These are phyloP conservation scores for Enteromius thamalakanensis DNA, from an alignment of 2,797 vertebrate genomes.

Conservation along the genomic window DNA sequence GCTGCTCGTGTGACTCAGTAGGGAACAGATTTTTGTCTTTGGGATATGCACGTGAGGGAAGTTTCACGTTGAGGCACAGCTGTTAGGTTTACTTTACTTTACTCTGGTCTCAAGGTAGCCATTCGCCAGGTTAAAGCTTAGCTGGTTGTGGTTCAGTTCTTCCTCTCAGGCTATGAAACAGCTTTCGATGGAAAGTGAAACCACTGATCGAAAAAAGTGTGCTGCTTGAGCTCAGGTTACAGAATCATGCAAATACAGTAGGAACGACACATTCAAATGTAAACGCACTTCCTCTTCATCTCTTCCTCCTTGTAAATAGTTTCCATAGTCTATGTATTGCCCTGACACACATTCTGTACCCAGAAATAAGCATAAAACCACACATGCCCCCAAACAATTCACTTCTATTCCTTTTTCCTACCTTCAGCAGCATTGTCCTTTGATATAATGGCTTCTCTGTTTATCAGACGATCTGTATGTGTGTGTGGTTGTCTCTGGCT, in stretches of 20 bases:
- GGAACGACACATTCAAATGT: slow-evolving; percentile 16
- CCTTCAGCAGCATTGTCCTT: neutral
- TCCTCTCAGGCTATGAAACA: neutral
- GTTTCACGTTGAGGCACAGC: slow-evolving; percentile 16
- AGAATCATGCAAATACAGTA: slow-evolving; percentile 14
- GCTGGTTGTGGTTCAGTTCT: neutral
- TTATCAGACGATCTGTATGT: slow-evolving; percentile 6
- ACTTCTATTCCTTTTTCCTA: neutral
- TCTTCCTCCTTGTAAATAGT: neutral
- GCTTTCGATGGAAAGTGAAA: neutral
- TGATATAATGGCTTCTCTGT: neutral
- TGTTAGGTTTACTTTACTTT: neutral
- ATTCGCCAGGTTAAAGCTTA: slow-evolving; percentile 7
- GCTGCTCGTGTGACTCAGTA: neutral
- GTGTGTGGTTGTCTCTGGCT: neutral
- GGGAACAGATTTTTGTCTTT: slow-evolving; percentile 16
- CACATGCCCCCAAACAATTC: neutral
- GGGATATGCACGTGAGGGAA: slow-evolving; percentile 6
- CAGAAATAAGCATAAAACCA: neutral
- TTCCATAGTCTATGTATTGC: neutral
- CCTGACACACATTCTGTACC: neutral
- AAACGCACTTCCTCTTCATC: slow-evolving; percentile 10
- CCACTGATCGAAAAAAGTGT: neutral
- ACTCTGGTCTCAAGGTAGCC: slow-evolving; percentile 6
- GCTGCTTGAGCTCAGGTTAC: neutral